Evolutionary conservation across 2,113 vertebrate genomes (phyloP), one percentile per base, ranked within the genome.

Genomic region (Thunnus thynnus): DNA sequence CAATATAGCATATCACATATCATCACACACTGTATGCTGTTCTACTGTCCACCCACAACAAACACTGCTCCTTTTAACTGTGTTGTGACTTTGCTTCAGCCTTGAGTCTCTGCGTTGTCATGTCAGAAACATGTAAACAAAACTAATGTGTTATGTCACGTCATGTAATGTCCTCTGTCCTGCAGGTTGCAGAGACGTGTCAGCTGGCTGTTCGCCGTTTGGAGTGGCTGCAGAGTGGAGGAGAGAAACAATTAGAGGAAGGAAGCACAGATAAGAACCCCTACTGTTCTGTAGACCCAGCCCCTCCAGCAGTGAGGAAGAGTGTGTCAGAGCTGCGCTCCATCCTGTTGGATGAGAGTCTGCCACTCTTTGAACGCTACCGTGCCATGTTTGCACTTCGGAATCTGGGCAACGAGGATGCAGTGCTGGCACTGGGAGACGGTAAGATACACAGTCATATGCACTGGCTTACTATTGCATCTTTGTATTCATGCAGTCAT

Each of bases 301-400:
- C 97, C 0, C 98, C 98, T 0, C 95, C 98, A 0, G 95, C 96
- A 0, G 83, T 86, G n/a, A 96, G 92, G 78, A 94, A 68, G 0
- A 95, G 95, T 0, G 71, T 97, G 0, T 16, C 88, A 0, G 93
- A 91, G 30, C 94, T 99, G 50, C 95, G 94, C 0, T 58, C 50
- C 0, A 30, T 13, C 3, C 94, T 99, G 14, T 79, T 99, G 89
- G 94, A 99, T 0, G 97, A 99, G 70, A 86, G 86, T 0, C 78
- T 70, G 62, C 83, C 96, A 0, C 95, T 99, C 5, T 99, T 99
- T 0, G 96, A 99, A 0, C 97, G 98, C 1, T 99, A 99, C 92
- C 91, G 96, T 0, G 97, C 98, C 69, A 99, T 99, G 98, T 99
- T 99, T 13, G 97, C 98, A 0, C 93, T 99, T 54, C 93, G 98